phyloP scores from a whole-genome alignment of 35 echinoderm and acorn worm genomes.

The Hemicentrotus pulcherrimus region DNA sequence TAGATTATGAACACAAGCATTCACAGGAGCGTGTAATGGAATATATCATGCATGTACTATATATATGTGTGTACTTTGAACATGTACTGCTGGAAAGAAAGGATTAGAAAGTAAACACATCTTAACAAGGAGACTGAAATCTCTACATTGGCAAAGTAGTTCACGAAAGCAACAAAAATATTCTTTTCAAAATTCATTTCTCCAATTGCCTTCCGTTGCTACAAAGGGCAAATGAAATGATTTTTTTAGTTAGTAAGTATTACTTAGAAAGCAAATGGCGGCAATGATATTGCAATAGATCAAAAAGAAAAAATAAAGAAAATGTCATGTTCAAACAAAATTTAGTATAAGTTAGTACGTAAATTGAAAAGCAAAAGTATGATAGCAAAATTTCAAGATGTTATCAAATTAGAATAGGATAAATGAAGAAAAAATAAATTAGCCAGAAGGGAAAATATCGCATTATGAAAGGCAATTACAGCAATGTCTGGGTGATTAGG shows the following conservation, averaged over 20 bases:
- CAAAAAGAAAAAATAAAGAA: too few relatives aligned
- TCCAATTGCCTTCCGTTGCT: neutral
- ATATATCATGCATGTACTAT: neutral
- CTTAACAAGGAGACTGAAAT: neutral
- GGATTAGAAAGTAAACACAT: neutral
- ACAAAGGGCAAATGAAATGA: neutral
- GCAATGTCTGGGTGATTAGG: neutral
- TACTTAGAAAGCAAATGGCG: too few relatives aligned
- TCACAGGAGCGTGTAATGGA: neutral
- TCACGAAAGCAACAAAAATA: neutral
- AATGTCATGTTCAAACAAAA: too few relatives aligned
- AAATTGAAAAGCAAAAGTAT: too few relatives aligned
- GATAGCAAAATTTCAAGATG: too few relatives aligned
- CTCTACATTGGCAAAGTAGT: neutral
- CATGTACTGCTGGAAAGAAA: neutral
- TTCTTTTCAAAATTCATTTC: too few relatives aligned
- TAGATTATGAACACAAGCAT: neutral
- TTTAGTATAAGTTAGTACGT: neutral
- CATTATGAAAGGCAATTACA: neutral
- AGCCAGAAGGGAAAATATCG: neutral
- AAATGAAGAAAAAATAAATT: too few relatives aligned
- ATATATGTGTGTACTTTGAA: neutral
- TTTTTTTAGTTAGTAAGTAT: neutral
- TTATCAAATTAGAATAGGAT: too few relatives aligned
- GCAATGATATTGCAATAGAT: too few relatives aligned